phyloP scores from a whole-genome alignment of 2,888 invertebrate species.

The Andricus quercusramuli region DNA sequence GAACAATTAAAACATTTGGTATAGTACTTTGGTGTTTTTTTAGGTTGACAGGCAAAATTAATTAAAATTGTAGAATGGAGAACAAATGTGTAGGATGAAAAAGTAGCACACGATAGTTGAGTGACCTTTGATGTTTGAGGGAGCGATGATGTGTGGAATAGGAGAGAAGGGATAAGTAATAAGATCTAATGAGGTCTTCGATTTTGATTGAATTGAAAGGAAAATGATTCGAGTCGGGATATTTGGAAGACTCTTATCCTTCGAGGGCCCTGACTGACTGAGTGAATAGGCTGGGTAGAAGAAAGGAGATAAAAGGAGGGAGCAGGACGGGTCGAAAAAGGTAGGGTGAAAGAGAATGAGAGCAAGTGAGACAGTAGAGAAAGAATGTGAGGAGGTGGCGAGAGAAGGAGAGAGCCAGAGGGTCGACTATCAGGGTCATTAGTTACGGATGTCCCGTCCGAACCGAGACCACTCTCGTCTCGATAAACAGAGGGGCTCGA shows the following conservation, averaged over 20 bases:
- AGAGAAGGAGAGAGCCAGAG: conserved; percentile 60
- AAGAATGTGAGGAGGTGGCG: conserved; percentile 48
- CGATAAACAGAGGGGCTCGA: conserved; percentile 70
- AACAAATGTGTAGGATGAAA: neutral
- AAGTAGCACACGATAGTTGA: neutral
- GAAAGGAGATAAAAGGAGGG: conserved; percentile 17
- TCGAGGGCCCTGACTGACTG: conserved; percentile 64
- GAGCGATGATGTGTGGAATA: conserved; percentile 48
- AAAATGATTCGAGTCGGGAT: conserved; percentile 73
- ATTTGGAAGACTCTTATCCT: conserved; percentile 69
- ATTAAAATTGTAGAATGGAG: neutral
- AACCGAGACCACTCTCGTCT: conserved; percentile 75
- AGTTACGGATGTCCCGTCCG: conserved; percentile 76
- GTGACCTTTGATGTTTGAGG: neutral
- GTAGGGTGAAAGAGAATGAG: conserved; percentile 43
- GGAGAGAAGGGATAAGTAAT: conserved; percentile 62
- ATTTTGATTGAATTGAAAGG: conserved; percentile 67
- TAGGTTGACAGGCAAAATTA: neutral
- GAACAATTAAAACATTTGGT: too few relatives aligned
- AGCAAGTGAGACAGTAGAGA: conserved; percentile 41
- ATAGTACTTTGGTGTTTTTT: too few relatives aligned
- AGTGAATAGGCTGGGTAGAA: conserved; percentile 48
- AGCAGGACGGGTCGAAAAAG: conserved; percentile 46
- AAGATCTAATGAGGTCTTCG: conserved; percentile 71
- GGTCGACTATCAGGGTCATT: conserved; percentile 75